Evolutionary conservation across 2,797 vertebrate genomes (phyloP).

Genomic region (Hydrophis major): DNA sequence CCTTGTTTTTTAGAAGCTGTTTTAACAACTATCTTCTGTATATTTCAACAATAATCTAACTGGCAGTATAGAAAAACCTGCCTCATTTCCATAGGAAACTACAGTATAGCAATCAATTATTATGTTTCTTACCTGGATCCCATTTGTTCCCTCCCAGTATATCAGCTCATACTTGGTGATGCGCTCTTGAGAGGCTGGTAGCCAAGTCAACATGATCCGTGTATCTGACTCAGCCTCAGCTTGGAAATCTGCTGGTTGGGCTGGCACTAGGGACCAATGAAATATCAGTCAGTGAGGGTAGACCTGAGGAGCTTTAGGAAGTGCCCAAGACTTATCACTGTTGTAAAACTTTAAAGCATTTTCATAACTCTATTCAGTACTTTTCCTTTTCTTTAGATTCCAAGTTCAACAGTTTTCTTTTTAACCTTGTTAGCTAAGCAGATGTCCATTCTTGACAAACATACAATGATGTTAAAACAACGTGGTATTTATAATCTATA

Average conservation of each 20-base stretch:
- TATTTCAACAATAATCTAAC: neutral
- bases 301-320: neutral
- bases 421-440: neutral
- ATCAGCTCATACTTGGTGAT: constrained; percentile 85
- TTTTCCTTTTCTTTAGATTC: neutral
- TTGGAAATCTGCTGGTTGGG: constrained; percentile 87
- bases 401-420: neutral
- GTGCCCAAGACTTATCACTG: neutral
- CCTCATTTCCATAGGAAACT: neutral
- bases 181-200: constrained; percentile 86
- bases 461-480: neutral
- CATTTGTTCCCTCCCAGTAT: constrained; percentile 86
- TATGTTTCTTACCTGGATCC: constrained; percentile 77
- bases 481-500: neutral
- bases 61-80: neutral
- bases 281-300: neutral
- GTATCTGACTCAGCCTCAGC: constrained; percentile 93
- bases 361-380: neutral
- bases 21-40: neutral
- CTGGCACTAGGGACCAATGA: constrained; percentile 79
- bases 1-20: neutral
- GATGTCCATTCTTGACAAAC: neutral
- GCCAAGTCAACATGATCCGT: constrained; percentile 89
- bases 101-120: neutral
- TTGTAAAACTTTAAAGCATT: neutral